These are phyloP conservation scores for Cyprinodon variegatus DNA, from an alignment of 2,113 vertebrate genomes.

Conservation along the genomic window DNA sequence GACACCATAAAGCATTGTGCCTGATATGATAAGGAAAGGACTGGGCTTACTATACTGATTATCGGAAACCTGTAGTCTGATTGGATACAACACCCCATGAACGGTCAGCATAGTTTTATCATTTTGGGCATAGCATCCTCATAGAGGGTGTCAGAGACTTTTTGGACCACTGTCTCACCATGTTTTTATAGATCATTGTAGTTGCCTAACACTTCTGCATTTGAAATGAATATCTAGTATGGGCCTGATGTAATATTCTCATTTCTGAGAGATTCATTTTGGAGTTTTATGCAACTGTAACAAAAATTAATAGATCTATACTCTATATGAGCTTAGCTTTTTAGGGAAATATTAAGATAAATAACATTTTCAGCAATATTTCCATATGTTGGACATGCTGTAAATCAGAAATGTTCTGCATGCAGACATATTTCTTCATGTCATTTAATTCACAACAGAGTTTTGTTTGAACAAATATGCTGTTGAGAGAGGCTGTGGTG, in stretches of 20 bases:
- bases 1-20: too few species aligned
- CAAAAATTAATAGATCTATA: not conserved
- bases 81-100: too few species aligned
- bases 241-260: not conserved
- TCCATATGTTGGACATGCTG: not conserved
- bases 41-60: too few species aligned
- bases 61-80: too few species aligned
- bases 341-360: too few species aligned
- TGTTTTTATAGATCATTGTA: not conserved
- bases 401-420: not conserved
- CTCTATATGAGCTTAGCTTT: not conserved
- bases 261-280: not conserved
- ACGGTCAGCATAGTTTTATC: too few species aligned
- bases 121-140: too few species aligned
- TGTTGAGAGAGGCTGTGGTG: slow-evolving; percentile 9
- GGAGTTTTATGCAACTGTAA: not conserved
- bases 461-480: not conserved
- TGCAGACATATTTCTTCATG: not conserved
- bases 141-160: not conserved
- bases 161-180: too few species aligned
- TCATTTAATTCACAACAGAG: not conserved
- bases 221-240: not conserved
- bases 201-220: not conserved
- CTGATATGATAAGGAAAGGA: too few species aligned
- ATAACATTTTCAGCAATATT: not conserved